Evolutionary conservation across 1,140 invertebrate species (phyloP).

Genomic region (Dendroctonus ponderosae): DNA sequence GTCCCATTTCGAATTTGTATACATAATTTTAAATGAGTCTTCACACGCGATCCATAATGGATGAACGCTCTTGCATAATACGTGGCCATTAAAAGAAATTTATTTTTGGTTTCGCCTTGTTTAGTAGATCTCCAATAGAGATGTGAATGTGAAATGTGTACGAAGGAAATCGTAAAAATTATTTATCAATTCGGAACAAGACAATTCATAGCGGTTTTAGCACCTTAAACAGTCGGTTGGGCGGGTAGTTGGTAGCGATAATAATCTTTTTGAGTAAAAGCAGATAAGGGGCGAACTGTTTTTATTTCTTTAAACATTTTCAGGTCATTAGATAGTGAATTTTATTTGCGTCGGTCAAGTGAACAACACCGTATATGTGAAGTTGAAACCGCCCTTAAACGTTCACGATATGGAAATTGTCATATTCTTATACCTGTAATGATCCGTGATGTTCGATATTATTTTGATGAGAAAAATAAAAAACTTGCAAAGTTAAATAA

Average conservation of each 20-base stretch:
- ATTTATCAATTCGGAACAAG: conserved; percentile 12
- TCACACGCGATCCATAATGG: conserved; percentile 23
- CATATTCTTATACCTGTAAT: too few relatives aligned
- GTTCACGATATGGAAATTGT: too few relatives aligned
- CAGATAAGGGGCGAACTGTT: too few relatives aligned
- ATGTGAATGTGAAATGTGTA: conserved; percentile 20
- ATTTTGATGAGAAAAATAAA: too few relatives aligned
- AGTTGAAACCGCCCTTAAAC: too few relatives aligned
- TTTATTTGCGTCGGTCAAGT: too few relatives aligned
- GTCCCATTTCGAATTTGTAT: conserved; percentile 20
- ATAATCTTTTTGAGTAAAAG: too few relatives aligned
- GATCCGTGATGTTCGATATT: too few relatives aligned
- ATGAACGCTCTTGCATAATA: conserved; percentile 24
- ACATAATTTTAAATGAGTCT: conserved; percentile 23
- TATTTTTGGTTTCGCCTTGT: conserved; percentile 23
- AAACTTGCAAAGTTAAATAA: too few relatives aligned
- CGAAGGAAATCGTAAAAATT: conserved; percentile 11
- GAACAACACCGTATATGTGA: too few relatives aligned
- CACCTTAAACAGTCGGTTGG: conserved; percentile 1
- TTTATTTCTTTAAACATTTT: too few relatives aligned
- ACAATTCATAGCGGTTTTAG: conserved; percentile 13
- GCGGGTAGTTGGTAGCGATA: not conserved
- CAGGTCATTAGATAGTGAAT: too few relatives aligned
- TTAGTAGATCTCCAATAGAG: conserved; percentile 20
- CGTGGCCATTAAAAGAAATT: conserved; percentile 23